Evolutionary conservation across 2,888 invertebrate genomes (phyloP), one percentile per base, ranked within the genome.

Genomic region (Pegoplata infirma): DNA sequence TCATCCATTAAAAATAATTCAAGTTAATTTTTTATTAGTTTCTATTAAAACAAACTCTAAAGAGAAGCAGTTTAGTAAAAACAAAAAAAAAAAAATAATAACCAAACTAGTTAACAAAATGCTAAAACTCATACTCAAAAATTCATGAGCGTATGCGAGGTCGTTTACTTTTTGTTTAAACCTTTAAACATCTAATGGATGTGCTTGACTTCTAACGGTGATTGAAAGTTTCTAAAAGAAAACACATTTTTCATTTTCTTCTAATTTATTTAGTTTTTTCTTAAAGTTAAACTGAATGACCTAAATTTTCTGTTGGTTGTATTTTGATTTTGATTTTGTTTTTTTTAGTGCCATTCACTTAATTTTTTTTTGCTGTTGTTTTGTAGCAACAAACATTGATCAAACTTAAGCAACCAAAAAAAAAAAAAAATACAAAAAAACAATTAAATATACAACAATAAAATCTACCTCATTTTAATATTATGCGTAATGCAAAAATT

Each of bases 201-300:
- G 12, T 10, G 32, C 32, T 10, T 40, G 4, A 5, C 12, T n/a
- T 40, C n/a, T 5, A n/a, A 12, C n/a, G 36, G 5, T 3, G 12
- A 40, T 40, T 40, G 5, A n/a, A 40, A 40, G n/a, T 40, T 40
- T 40, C 10, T 40, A 12, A n/a, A 12, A 40, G n/a, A 40, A 40
- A 40, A 40, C 12, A 12, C 12, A 36, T 47, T 49, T 63, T 7
- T 46, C 46, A n/a, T 25, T 36, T 51, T 53, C 5, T 25, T 44
- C 1, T 23, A 51, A 44, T 17, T 17, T 55, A n/a, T n/a, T n/a
- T n/a, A n/a, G n/a, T 16, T 47, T 21, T 21, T 36, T 47, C 21
- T 49, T 66, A 19, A 58, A 21, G 28, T 44, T 40, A 67, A 67
- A 68, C n/a, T 17, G 64, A 69, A 49, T 74, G 69, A 78, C 69